Evolutionary conservation across 2,113 vertebrate genomes (phyloP).

Genomic region (Spea bombifrons): DNA sequence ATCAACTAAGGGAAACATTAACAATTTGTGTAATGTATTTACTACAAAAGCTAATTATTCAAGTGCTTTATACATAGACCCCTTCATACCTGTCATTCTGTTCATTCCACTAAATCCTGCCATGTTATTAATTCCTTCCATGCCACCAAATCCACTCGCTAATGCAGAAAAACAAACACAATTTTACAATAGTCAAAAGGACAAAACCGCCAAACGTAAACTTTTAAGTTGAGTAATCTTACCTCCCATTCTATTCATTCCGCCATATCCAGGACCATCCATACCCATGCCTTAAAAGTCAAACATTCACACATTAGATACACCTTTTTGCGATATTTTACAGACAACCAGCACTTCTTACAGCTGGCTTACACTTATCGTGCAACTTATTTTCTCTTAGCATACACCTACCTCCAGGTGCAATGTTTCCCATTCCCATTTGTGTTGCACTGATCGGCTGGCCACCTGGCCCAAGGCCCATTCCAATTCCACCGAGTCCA

Average conservation of each 20-base stretch:
- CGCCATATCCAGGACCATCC: slow-evolving; percentile 84
- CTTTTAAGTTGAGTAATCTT: slow-evolving; percentile 41
- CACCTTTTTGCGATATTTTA: background rate
- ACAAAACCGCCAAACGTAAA: slow-evolving; percentile 6
- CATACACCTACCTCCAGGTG: slow-evolving; percentile 78
- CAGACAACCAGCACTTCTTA: background rate
- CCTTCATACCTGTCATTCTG: slow-evolving; percentile 84
- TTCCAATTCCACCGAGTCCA: slow-evolving; percentile 91
- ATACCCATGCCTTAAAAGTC: slow-evolving; percentile 78
- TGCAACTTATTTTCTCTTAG: background rate
- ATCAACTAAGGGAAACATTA: no score
- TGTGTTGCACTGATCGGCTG: slow-evolving; percentile 91
- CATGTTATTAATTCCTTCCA: slow-evolving; percentile 88
- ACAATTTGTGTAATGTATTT: no score
- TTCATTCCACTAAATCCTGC: slow-evolving; percentile 83
- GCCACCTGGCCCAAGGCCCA: slow-evolving; percentile 96
- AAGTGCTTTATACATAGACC: background rate
- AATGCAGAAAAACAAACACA: slow-evolving; percentile 46
- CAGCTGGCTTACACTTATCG: no score
- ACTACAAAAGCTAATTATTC: background rate
- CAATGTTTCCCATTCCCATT: slow-evolving; percentile 78
- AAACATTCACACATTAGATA: background rate
- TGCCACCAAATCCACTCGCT: slow-evolving; percentile 80
- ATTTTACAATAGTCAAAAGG: background rate
- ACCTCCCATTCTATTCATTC: slow-evolving; percentile 90